Evolutionary conservation across 2,113 vertebrate species (phyloP), one percentile per base, ranked within the genome.

Genomic region (Oxygymnocypris stewartii): DNA sequence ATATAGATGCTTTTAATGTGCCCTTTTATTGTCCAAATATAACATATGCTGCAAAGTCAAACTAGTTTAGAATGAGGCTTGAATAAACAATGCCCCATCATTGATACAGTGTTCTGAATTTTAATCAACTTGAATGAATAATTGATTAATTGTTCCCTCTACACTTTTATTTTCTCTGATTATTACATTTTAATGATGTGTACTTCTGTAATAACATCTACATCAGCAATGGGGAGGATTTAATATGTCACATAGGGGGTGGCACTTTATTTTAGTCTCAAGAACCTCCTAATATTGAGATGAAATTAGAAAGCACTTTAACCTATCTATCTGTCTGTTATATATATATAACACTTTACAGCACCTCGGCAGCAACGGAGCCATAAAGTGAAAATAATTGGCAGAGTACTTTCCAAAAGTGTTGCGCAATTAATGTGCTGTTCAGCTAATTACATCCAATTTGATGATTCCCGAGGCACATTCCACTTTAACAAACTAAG

Each of bases 401-500:
- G 20, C 9, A 79, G 78, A 42, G 54, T 40, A 61, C 54, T 79
- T 40, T 79, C 54, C 54, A 61, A 79, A 79, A 79, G 51, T 79
- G 51, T 23, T 11, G 18, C 35, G 6, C 78, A 79, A 79, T 79
- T 79, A 79, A 61, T 59, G 78, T 11, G 20, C 54, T 61, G 54
- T 79, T 61, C 78, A 61, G 78, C 51, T 79, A 79, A 79, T 79
- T 79, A 61, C 18, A 61, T 79, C 37, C 54, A 59, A 79, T 79
- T 61, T 79, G 78, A 59, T 61, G 54, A 79, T 61, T 79, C 78
- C 78, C 35, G 35, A 61, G 78, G 78, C 78, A 79, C 54, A 40
- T 61, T 61, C 54, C 54, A 79, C 54, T 78, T 78, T 78, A 78
- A 78, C 76, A 78, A 78, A 79, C 78, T 54, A 79, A 37, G 54